phyloP scores from a whole-genome alignment of 2,797 vertebrate species.

The Pangasius djambal region DNA sequence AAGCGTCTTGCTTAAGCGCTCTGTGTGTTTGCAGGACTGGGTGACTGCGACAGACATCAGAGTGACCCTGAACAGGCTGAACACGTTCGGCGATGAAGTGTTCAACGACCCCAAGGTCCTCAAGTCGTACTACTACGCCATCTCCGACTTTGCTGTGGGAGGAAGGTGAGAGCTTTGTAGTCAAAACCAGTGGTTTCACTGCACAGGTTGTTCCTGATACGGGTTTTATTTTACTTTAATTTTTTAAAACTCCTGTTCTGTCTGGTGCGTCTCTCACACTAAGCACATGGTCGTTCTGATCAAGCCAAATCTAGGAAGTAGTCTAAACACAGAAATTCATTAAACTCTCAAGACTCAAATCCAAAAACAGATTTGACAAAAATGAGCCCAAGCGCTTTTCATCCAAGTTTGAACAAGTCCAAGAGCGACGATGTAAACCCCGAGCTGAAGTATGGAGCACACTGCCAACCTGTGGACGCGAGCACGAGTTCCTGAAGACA shows the following conservation, averaged over 20 bases:
- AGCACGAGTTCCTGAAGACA: background rate
- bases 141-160: conserved; percentile 97
- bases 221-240: too few species aligned
- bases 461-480: conserved; percentile 8
- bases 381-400: background rate
- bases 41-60: conserved; percentile 96
- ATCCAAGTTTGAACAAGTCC: conserved; percentile 9
- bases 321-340: background rate
- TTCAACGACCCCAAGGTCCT: conserved; percentile 98
- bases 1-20: background rate
- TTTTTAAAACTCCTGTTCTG: too few species aligned
- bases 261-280: background rate
- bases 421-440: background rate
- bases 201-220: background rate
- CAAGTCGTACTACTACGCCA: conserved; percentile 98
- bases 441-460: background rate
- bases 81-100: conserved; percentile 98
- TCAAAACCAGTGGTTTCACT: background rate
- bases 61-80: conserved; percentile 94
- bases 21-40: conserved; percentile 84
- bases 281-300: background rate
- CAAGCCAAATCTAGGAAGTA: background rate
- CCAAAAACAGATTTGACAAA: background rate
- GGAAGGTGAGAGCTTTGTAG: conserved; percentile 83
- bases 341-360: background rate